Percentiles rank a stretch among this genome's conserved stretches.
These are phyloP conservation scores for Pachyuromys duprasi DNA, from an alignment of 2,797 vertebrate genomes.

Conservation along the genomic window DNA sequence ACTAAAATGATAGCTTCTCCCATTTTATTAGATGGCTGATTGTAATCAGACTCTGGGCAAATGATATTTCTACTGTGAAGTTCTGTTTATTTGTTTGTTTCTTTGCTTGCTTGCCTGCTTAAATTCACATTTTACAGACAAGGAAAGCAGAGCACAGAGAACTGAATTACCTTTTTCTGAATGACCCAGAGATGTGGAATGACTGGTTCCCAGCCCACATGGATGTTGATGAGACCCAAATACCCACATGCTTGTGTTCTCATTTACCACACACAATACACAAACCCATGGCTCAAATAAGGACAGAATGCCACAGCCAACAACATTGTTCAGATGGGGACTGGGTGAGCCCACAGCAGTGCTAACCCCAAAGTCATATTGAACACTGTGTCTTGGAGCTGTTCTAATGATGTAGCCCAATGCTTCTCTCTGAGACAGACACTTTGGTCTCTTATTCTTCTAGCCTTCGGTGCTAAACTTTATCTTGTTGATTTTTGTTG, in stretches of 20 bases:
- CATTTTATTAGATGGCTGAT: background rate
- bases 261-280: background rate
- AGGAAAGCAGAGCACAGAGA: background rate
- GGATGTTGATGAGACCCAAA: background rate
- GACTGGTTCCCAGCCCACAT: background rate
- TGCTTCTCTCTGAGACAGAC: background rate
- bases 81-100: background rate
- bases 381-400: background rate
- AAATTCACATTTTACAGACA: background rate
- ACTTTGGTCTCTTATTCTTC: background rate
- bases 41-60: background rate
- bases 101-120: background rate
- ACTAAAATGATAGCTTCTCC: background rate
- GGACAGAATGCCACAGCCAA: too few relatives aligned
- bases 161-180: background rate
- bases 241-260: background rate
- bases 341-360: background rate
- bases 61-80: background rate
- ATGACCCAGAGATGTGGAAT: background rate
- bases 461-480: background rate
- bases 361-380: background rate
- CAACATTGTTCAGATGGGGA: background rate
- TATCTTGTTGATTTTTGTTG: background rate
- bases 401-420: rapidly evolving
- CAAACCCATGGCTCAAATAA: background rate